Conservation (phyloP, 2,113 vertebrate species). For the Actenoides hombroni region DNA sequence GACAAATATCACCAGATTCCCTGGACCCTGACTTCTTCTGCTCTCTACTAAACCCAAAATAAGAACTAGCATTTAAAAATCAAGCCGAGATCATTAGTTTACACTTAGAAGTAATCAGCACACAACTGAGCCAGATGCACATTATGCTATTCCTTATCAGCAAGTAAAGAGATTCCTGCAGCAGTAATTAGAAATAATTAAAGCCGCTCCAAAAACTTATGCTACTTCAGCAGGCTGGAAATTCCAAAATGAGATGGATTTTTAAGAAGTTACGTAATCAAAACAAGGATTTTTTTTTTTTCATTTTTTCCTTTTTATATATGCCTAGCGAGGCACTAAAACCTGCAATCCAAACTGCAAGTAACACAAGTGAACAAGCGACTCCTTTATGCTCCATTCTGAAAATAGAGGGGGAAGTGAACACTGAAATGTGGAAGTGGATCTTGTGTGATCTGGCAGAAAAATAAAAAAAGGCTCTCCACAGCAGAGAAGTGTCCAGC, state of each 20-base stretch:
- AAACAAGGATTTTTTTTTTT: not conserved
- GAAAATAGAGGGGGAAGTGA: not conserved
- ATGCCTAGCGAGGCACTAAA: not conserved
- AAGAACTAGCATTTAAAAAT: not conserved
- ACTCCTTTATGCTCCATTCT: not conserved
- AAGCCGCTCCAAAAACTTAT: not conserved
- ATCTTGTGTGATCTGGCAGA: not conserved
- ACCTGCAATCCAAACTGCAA: not conserved
- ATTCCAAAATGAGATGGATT: constrained; percentile 16
- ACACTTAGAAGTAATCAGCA: not conserved
- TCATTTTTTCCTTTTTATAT: not conserved
- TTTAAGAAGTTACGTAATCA: constrained; percentile 1
- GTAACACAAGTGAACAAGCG: not conserved
- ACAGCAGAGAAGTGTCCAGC: constrained; percentile 27
- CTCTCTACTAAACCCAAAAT: not conserved
- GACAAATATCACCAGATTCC: not conserved
- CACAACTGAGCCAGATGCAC: not conserved
- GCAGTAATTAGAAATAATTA: constrained; percentile 13
- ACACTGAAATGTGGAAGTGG: constrained; percentile 14
- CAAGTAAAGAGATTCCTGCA: constrained; percentile 40
- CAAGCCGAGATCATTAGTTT: not conserved
- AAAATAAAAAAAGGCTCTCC: not conserved
- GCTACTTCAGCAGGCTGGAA: constrained; percentile 16
- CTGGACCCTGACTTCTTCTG: not conserved
- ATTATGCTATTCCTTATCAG: constrained; percentile 32